Evolutionary conservation across 2,113 vertebrate genomes (phyloP).

Genomic region (Laterallus jamaicensis): DNA sequence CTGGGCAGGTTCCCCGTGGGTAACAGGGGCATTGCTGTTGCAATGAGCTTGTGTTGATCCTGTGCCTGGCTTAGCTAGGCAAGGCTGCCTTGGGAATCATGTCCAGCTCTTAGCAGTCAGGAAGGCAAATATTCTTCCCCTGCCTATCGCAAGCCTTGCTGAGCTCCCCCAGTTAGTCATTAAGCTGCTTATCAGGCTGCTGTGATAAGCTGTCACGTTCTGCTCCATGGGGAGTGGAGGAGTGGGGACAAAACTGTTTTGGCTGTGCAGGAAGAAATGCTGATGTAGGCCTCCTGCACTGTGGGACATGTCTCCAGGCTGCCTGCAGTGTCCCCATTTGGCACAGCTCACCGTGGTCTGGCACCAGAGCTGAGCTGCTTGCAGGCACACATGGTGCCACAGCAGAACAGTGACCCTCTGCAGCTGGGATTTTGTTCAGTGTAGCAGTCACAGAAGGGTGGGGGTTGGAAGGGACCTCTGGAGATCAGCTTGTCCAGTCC

Average conservation of each 20-base stretch:
- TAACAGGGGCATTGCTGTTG: neutral
- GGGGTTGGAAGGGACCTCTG: too few relatives aligned
- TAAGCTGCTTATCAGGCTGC: neutral
- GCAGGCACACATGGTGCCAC: neutral
- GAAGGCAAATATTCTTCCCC: neutral
- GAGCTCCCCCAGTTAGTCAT: slow-evolving; percentile 18
- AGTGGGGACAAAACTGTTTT: neutral
- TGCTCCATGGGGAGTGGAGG: neutral
- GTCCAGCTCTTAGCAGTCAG: neutral
- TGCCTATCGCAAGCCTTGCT: neutral
- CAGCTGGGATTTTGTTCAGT: neutral
- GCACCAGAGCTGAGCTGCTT: accelerated
- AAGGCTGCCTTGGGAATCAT: neutral
- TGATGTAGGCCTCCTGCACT: neutral
- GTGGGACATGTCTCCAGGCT: neutral
- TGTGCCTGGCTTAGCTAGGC: slow-evolving; percentile 5
- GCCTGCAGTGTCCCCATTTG: neutral
- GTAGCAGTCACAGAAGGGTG: too few relatives aligned
- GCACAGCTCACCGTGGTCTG: neutral
- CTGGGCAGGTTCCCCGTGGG: neutral
- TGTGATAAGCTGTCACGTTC: accelerated
- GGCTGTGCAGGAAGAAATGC: neutral
- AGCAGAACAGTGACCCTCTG: accelerated
- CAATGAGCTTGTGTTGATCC: neutral
- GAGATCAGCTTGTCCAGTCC: too few relatives aligned